These are phyloP conservation scores for Periparus ater DNA, from an alignment of 2,797 vertebrate genomes.

Conservation along the genomic window DNA sequence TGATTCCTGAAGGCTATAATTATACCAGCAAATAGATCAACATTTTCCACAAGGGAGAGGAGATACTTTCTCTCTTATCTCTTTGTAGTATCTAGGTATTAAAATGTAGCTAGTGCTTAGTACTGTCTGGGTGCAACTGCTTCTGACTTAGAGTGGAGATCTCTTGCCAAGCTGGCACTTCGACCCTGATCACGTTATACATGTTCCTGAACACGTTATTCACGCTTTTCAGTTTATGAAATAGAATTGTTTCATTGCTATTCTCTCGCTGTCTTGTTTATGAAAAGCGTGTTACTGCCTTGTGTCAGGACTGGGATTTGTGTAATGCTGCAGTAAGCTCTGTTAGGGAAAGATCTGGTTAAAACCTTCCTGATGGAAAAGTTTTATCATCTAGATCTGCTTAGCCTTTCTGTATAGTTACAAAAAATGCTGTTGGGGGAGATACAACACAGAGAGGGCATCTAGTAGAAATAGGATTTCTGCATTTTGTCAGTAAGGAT, in stretches of 20 bases:
- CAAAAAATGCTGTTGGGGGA: neutral
- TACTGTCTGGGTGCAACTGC: neutral
- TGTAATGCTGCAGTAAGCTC: neutral
- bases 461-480: neutral
- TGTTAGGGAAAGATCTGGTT: neutral
- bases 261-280: neutral
- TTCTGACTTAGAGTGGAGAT: neutral
- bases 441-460: neutral
- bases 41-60: neutral
- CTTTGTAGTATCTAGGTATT: neutral
- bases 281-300: neutral
- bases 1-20: neutral
- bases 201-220: neutral
- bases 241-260: neutral
- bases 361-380: neutral
- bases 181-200: neutral
- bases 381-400: neutral
- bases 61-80: neutral
- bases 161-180: neutral
- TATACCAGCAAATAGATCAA: neutral
- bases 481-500: neutral
- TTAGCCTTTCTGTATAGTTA: neutral
- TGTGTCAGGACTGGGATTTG: neutral
- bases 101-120: neutral
- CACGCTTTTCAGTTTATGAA: neutral